phyloP scores from a whole-genome alignment of 2,888 invertebrate genomes.

The Drosophila greeni region DNA sequence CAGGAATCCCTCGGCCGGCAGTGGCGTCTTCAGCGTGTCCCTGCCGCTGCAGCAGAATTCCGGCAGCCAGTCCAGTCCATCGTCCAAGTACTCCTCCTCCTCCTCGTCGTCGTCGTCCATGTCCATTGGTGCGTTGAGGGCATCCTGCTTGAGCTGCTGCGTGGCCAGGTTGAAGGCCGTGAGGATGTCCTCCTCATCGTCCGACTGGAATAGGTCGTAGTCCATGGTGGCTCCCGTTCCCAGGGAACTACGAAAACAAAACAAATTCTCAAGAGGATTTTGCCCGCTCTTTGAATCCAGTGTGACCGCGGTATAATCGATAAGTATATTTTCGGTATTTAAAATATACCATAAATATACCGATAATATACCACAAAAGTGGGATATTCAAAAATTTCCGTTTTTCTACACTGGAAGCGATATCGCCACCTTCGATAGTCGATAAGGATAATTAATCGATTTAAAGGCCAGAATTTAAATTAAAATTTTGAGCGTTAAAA shows the following conservation, averaged over 20 bases:
- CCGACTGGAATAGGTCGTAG: conserved; percentile 77
- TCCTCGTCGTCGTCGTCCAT: conserved; percentile 5
- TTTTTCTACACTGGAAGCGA: no score
- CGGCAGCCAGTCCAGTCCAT: conserved; percentile 57
- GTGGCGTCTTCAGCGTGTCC: conserved; percentile 63
- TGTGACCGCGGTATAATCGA: not conserved
- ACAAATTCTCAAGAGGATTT: conserved; percentile 1
- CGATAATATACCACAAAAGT: no score
- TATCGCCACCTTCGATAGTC: no score
- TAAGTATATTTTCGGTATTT: not conserved
- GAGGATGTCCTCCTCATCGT: conserved; percentile 77
- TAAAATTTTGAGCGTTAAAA: not conserved
- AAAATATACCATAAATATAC: not conserved
- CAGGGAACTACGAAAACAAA: no score
- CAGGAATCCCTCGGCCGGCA: conserved; percentile 69
- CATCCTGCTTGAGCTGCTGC: conserved; percentile 44
- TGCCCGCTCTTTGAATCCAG: conserved; percentile 4
- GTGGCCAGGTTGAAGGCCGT: conserved; percentile 71
- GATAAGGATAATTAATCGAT: not conserved
- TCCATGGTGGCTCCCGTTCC: conserved; percentile 64
- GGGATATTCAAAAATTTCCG: no score
- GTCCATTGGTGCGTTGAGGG: not conserved
- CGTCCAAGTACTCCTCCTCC: conserved; percentile 14
- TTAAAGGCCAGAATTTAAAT: not conserved
- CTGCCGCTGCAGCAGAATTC: conserved; percentile 76